Base-by-base conservation (phyloP, 1,140 invertebrate genomes). In the Temnothorax nylanderi region DNA sequence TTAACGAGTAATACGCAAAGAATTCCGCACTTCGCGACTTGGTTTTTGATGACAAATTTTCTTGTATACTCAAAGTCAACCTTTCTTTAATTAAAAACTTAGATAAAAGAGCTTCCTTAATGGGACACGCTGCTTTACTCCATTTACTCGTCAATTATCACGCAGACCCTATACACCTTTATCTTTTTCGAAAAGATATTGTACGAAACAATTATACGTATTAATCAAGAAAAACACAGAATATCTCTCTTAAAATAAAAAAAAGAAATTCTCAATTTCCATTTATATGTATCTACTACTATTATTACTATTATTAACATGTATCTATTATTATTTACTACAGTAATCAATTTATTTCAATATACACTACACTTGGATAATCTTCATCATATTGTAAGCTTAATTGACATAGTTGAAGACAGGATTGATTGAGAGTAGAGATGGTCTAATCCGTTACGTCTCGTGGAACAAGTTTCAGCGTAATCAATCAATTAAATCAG, bases 331-430 rank as follows among this genome's bases (percentile, higher is more conserved):
- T 26, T 26, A 26, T 26, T 26, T 65, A 41, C 6, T 21, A 51
- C 0, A 16, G 2, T 32, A 47, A 21, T 54, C 0, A 37, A 64
- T 67, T 67, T 34, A 26, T 67, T 26, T 16, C 44, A 2, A 6
- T 13, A 1, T n/a, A 32, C 32, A 1, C 3, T 65, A n/a, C 26
- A 1, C 3, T 64, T 8, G 11, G 5, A 37, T 67, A 26, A 80
- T 37, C 13, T 18, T 37, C 26, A 13, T 21, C 54, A 56, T 13
- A n/a, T 69, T 49, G 51, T 51, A 49, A 34, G 44, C 26, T 47
- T 65, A 80, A 80, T 54, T 67, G 34, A 21, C 18, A 65, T 21
- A 41, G 34, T 80, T 80, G 21, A 69, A 80, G 47, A 54, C n/a
- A 80, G 62, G 8, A 69, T 69, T 69, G 32, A 80, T 44, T 51